phyloP scores from a whole-genome alignment of 1,140 invertebrate species.

The Apis florea region DNA sequence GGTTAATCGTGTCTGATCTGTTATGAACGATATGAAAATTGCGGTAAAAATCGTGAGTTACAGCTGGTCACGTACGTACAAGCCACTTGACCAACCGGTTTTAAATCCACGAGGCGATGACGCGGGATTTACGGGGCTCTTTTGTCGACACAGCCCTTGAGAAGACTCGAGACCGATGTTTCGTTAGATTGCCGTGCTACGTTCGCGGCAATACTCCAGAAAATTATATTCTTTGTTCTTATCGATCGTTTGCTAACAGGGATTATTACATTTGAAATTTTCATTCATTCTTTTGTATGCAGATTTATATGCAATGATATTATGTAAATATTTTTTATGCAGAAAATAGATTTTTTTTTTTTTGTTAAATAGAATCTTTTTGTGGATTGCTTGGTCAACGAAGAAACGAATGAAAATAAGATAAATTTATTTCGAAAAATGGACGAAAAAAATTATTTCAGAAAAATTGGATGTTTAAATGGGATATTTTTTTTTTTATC shows the following conservation, averaged over 20 bases:
- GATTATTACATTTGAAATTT: background rate
- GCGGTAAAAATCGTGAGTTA: slow-evolving; percentile 56
- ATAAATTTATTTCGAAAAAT: too few species aligned
- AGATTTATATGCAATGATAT: fast-evolving
- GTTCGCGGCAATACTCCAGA: background rate
- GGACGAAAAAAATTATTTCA: too few species aligned
- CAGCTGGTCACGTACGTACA: slow-evolving; percentile 33
- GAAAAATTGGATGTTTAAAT: too few species aligned
- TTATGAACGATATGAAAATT: slow-evolving; percentile 52
- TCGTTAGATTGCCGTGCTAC: slow-evolving; percentile 38
- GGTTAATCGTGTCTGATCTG: slow-evolving; percentile 4
- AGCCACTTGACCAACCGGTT: slow-evolving; percentile 56
- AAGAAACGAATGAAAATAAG: too few species aligned
- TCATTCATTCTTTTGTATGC: background rate
- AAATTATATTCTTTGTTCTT: background rate
- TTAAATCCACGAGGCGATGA: slow-evolving; percentile 65
- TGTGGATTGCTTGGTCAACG: too few species aligned
- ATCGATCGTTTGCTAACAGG: too few species aligned
- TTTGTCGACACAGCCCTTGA: slow-evolving; percentile 56
- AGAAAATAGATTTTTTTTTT: too few species aligned
- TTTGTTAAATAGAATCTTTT: too few species aligned
- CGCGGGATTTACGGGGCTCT: slow-evolving; percentile 59
- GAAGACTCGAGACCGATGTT: slow-evolving; percentile 36
- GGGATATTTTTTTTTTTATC: too few species aligned
- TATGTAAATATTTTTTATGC: too few species aligned